phyloP scores from a whole-genome alignment of 2,797 vertebrate species.

The Todus mexicanus region DNA sequence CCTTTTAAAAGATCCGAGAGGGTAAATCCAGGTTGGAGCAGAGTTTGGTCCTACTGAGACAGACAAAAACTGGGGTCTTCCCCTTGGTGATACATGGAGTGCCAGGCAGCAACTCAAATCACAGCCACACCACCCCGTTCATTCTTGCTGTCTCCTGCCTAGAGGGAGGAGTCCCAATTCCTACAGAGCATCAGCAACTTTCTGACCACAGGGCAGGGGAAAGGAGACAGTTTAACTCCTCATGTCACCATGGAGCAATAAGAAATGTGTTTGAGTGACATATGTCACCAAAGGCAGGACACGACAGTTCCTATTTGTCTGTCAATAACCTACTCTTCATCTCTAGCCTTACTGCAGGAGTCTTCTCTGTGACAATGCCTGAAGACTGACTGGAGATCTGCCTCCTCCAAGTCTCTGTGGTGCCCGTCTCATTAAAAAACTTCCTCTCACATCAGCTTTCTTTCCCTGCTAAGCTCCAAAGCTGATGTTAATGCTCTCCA shows the following conservation, averaged over 20 bases:
- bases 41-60: background rate
- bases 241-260: background rate
- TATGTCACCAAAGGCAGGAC: background rate
- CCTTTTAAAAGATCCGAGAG: background rate
- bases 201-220: background rate
- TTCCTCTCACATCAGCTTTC: background rate
- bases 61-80: background rate
- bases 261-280: background rate
- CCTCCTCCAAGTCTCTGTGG: background rate
- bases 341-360: background rate
- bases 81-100: rapidly evolving
- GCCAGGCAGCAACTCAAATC: background rate
- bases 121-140: rapidly evolving
- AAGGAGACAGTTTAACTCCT: background rate
- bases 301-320: background rate
- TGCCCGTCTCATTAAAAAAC: background rate
- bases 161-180: background rate
- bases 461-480: background rate
- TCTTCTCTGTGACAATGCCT: rapidly evolving
- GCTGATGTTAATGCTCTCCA: background rate
- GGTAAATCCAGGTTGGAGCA: background rate
- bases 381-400: background rate
- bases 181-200: rapidly evolving
- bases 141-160: background rate
- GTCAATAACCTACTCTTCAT: background rate